These are phyloP conservation scores for Eurystomus glaucurus DNA, from an alignment of 2,797 vertebrate species.

Conservation along the genomic window DNA sequence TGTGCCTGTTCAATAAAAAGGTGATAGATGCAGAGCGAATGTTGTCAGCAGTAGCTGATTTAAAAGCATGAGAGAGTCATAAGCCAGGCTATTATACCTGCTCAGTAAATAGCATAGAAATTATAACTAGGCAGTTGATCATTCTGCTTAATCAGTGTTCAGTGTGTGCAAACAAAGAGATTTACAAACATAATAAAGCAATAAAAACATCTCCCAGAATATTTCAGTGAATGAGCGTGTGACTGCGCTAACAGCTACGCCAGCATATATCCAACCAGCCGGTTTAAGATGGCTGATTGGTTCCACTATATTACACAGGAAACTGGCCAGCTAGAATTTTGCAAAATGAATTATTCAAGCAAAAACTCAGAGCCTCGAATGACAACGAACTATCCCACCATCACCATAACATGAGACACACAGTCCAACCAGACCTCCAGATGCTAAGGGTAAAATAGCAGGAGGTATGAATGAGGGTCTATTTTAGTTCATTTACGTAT, in stretches of 20 bases:
- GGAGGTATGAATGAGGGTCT: constrained; percentile 8
- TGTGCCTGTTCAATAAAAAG: constrained; percentile 27
- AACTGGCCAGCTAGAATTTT: constrained; percentile 49
- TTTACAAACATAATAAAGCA: constrained; percentile 67
- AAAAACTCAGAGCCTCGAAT: constrained; percentile 27
- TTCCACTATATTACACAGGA: constrained; percentile 66
- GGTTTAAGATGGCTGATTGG: constrained; percentile 50
- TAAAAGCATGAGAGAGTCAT: constrained; percentile 8
- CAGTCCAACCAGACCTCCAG: neutral
- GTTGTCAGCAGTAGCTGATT: constrained; percentile 18
- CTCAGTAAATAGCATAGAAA: neutral
- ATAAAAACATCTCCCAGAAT: constrained; percentile 61
- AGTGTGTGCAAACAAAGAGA: constrained; percentile 54
- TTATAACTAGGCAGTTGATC: constrained; percentile 5
- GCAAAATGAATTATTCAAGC: constrained; percentile 31
- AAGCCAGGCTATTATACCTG: constrained; percentile 24
- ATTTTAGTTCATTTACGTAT: neutral
- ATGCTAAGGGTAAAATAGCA: neutral
- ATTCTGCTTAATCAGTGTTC: constrained; percentile 48
- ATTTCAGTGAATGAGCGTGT: constrained; percentile 28
- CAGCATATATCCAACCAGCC: constrained; percentile 7
- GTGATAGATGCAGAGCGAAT: constrained; percentile 44
- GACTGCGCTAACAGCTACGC: constrained; percentile 28
- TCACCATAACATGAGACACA: neutral
- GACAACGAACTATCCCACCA: neutral